Evolutionary conservation across 2,797 vertebrate genomes (phyloP).

Genomic region (Onychomys leucogaster): DNA sequence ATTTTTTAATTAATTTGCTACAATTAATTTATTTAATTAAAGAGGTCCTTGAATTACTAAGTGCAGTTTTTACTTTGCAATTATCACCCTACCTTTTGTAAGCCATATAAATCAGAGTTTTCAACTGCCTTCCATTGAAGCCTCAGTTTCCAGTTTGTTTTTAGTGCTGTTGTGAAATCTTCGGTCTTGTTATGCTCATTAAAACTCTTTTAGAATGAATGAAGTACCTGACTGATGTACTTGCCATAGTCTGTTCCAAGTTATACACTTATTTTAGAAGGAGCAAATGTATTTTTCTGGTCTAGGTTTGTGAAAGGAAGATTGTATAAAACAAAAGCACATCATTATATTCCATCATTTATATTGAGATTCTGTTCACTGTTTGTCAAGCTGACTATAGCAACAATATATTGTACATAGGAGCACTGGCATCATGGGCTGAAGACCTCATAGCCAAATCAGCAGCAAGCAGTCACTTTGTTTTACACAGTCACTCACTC

Average conservation of each 20-base stretch:
- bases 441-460: not conserved
- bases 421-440: not conserved
- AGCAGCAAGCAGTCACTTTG: not conserved
- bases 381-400: not conserved
- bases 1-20: slow-evolving; percentile 3
- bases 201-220: slow-evolving; percentile 14
- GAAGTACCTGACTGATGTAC: not conserved
- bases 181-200: not conserved
- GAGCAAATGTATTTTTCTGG: not conserved
- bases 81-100: not conserved
- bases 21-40: not conserved
- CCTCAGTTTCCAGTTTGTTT: slow-evolving; percentile 13
- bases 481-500: not conserved
- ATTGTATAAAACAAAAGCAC: slow-evolving; percentile 41
- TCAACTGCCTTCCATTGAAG: not conserved
- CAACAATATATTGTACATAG: not conserved
- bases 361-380: not conserved
- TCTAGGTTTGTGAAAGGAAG: not conserved
- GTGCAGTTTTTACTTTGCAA: not conserved
- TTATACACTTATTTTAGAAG: not conserved
- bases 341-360: slow-evolving; percentile 9
- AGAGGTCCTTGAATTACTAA: not conserved
- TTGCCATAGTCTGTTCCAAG: not conserved
- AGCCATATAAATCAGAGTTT: not conserved
- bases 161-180: not conserved